These are phyloP conservation scores for Stichopus horrens DNA, from an alignment of 53 echinoderm and acorn worm genomes.

Conservation along the genomic window DNA sequence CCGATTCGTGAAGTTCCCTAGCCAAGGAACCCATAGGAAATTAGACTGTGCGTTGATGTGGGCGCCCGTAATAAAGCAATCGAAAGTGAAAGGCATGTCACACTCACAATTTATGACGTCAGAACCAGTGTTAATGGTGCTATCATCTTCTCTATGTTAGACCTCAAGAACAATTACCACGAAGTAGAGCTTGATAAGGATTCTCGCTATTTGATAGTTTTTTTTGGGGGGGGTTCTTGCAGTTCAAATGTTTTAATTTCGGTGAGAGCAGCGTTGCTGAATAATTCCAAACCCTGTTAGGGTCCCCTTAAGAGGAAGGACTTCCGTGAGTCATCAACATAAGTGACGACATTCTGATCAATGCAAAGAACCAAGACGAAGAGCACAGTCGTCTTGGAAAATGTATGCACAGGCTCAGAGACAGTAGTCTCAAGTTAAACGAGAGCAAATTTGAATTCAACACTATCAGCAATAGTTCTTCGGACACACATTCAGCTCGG, in stretches of 20 bases:
- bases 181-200: conserved; percentile 54
- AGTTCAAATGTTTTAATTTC: conserved; percentile 62
- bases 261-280: conserved; percentile 52
- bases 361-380: conserved; percentile 24
- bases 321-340: conserved; percentile 40
- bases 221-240: conserved; percentile 57
- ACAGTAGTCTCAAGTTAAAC: not conserved
- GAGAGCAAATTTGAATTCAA: conserved; percentile 39
- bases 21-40: conserved; percentile 36
- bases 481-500: conserved; percentile 55
- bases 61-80: conserved; percentile 49
- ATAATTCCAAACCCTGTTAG: not conserved
- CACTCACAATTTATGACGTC: conserved; percentile 59
- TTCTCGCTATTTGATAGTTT: conserved; percentile 61
- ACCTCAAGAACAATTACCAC: conserved; percentile 59
- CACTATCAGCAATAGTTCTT: conserved; percentile 47
- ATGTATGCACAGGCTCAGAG: conserved; percentile 55
- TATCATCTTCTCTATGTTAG: conserved; percentile 53
- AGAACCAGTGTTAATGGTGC: conserved; percentile 56
- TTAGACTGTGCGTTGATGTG: conserved; percentile 56
- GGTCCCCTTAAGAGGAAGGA: not conserved
- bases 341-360: conserved; percentile 58
- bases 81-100: conserved; percentile 63
- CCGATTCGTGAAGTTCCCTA: conserved; percentile 59
- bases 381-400: conserved; percentile 33